phyloP scores from a whole-genome alignment of 2,113 vertebrate genomes.

The Cololabis saira region DNA sequence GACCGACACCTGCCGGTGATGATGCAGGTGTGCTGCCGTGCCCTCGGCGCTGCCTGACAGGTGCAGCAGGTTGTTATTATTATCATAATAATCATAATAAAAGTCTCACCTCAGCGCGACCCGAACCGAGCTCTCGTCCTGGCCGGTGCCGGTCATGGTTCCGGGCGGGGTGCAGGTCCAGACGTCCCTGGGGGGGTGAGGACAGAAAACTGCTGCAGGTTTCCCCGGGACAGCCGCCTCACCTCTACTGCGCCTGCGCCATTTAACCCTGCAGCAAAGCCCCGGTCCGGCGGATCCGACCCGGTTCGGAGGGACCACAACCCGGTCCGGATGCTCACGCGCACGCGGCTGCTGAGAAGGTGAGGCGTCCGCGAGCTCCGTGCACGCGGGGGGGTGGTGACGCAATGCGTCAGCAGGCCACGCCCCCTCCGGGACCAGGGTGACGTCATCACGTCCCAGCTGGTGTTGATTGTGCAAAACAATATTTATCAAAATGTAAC shows the following conservation, averaged over 20 bases:
- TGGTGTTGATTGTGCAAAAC: no score
- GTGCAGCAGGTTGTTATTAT: no score
- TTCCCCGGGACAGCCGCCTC: constrained; percentile 28
- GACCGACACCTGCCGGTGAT: constrained; percentile 25
- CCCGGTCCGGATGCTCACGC: constrained; percentile 40
- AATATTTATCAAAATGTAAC: no score
- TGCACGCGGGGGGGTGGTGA: constrained; percentile 55
- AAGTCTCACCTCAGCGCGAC: constrained; percentile 90
- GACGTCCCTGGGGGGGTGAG: background rate
- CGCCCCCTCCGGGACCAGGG: constrained; percentile 56
- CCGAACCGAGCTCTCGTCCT: constrained; percentile 93
- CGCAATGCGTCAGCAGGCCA: constrained; percentile 84
- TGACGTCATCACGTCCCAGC: constrained; percentile 68
- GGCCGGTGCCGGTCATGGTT: constrained; percentile 83
- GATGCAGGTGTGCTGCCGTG: constrained; percentile 50
- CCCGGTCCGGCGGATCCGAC: no score
- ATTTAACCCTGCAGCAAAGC: background rate
- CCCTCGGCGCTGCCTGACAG: constrained; percentile 60
- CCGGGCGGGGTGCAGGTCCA: constrained; percentile 21
- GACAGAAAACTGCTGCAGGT: constrained; percentile 42
- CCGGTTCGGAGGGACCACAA: no score
- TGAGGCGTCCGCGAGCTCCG: background rate
- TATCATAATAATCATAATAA: no score
- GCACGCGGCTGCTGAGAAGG: background rate
- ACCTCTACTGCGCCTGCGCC: constrained; percentile 23